A percentile compares a stretch with the other conserved stretches of the same genome.
These are phyloP conservation scores for Zophobas atratus DNA, from an alignment of 1,140 invertebrate genomes.

Conservation along the genomic window DNA sequence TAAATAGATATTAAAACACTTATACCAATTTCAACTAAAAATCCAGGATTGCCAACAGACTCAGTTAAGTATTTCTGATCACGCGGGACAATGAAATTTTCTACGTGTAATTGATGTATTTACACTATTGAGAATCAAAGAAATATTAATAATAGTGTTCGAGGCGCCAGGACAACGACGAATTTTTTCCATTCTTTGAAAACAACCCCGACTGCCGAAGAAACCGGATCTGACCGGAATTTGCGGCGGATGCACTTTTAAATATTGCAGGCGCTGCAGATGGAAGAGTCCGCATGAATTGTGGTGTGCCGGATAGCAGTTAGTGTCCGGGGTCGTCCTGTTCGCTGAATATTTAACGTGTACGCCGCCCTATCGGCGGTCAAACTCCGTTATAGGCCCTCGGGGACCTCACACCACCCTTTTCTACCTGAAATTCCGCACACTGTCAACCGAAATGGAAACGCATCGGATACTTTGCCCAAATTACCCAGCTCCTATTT, in stretches of 20 bases:
- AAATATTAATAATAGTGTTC: too few species aligned
- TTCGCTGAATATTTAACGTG: slow-evolving; percentile 46
- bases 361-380: slow-evolving; percentile 43
- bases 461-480: slow-evolving; percentile 14
- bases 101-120: too few species aligned
- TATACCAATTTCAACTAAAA: too few species aligned
- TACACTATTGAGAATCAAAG: too few species aligned
- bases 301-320: slow-evolving; percentile 45
- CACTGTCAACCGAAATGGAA: slow-evolving; percentile 29
- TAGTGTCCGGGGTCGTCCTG: slow-evolving; percentile 47
- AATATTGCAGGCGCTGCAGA: slow-evolving; percentile 45
- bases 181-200: too few species aligned
- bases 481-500: slow-evolving; percentile 11
- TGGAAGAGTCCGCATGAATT: slow-evolving; percentile 45
- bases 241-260: slow-evolving; percentile 34
- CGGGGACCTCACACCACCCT: slow-evolving; percentile 11
- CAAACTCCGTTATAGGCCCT: slow-evolving; percentile 46
- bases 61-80: too few species aligned
- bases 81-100: too few species aligned
- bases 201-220: not conserved
- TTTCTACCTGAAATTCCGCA: slow-evolving; percentile 42
- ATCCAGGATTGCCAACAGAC: too few species aligned
- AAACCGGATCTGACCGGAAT: slow-evolving; percentile 6
- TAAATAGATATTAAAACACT: too few species aligned
- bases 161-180: too few species aligned